Percentiles rank a stretch among this genome's conserved stretches.
Conservation (phyloP, 1,140 invertebrate species). For the Bombus waltoni region DNA sequence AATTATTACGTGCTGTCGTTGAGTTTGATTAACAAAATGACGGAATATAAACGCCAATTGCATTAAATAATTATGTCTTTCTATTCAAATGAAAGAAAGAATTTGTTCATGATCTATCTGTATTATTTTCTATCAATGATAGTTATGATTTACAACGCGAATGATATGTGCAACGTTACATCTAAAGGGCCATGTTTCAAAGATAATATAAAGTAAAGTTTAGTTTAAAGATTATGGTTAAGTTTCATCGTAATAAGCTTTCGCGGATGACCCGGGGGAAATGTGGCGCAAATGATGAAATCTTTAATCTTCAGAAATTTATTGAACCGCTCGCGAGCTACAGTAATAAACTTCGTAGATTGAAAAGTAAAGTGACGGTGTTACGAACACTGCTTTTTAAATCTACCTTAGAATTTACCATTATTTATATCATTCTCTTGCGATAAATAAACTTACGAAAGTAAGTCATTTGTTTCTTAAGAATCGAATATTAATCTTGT, state of each 20-base stretch:
- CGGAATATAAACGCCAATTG: not conserved
- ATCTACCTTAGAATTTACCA: no score
- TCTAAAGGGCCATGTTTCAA: not conserved
- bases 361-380: no score
- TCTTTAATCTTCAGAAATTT: no score
- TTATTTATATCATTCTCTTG: no score
- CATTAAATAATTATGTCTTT: not conserved
- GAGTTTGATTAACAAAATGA: not conserved
- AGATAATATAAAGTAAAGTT: not conserved
- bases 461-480: no score
- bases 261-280: not conserved
- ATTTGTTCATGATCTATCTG: not conserved
- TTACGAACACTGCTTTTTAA: no score
- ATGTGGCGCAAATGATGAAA: not conserved
- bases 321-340: no score
- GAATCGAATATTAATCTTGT: no score
- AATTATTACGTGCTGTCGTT: not conserved
- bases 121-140: not conserved
- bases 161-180: slow-evolving; percentile 1
- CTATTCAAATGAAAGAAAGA: not conserved
- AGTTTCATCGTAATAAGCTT: not conserved
- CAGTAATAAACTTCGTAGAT: no score
- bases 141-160: slow-evolving; percentile 1
- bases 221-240: not conserved
- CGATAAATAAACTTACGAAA: no score